Conservation (phyloP, 2,113 vertebrate species). For the Bufo bufo region DNA sequence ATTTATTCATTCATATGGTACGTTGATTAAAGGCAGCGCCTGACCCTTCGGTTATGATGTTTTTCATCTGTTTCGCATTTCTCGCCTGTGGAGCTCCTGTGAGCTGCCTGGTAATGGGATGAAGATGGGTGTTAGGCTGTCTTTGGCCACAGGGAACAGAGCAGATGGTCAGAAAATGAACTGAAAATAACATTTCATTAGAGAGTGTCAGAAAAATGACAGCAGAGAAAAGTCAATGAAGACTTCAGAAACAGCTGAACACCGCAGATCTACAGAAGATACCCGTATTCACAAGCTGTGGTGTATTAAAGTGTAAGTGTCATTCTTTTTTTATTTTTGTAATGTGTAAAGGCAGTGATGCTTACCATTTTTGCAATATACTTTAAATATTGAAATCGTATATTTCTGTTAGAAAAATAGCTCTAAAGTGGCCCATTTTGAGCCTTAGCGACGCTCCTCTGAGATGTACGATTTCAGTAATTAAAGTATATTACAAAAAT, state of each 20-base stretch:
- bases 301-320: neutral
- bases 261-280: neutral
- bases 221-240: neutral
- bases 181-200: neutral
- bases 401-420: too few species aligned
- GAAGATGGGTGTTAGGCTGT: constrained; percentile 2
- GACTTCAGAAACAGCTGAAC: neutral
- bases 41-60: neutral
- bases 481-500: too few species aligned
- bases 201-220: neutral
- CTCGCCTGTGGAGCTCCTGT: neutral
- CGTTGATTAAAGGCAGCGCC: constrained; percentile 31
- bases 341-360: too few species aligned
- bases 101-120: constrained; percentile 5
- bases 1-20: constrained; percentile 9
- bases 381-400: too few species aligned
- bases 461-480: too few species aligned
- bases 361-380: too few species aligned
- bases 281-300: neutral
- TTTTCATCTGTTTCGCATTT: constrained; percentile 29
- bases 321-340: too few species aligned
- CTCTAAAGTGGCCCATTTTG: too few species aligned
- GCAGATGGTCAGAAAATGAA: neutral
- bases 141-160: neutral
- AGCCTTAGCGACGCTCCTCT: too few species aligned